Evolutionary conservation across 2,888 invertebrate genomes (phyloP).

Genomic region (Xestia sexstrigata): DNA sequence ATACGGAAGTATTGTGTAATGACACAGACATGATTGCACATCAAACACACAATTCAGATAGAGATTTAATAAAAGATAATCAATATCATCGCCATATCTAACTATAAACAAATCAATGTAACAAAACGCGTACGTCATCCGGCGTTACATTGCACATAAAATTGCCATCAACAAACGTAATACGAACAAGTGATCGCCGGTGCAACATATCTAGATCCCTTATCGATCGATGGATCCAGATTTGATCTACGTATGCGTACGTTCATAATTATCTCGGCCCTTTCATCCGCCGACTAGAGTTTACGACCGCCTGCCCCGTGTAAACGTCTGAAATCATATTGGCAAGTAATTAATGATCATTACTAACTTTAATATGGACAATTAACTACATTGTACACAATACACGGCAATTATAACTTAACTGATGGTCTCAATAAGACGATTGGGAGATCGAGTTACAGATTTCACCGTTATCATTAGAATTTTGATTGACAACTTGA

Average conservation of each 20-base stretch:
- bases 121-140: conserved; percentile 66
- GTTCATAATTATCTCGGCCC: conserved; percentile 88
- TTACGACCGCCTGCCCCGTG: conserved; percentile 85
- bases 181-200: conserved; percentile 77
- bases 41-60: conserved; percentile 48
- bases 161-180: conserved; percentile 79
- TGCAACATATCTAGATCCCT: conserved; percentile 85
- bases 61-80: conserved; percentile 54
- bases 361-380: conserved; percentile 81
- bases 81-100: conserved; percentile 41
- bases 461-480: conserved; percentile 68
- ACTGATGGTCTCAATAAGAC: conserved; percentile 72
- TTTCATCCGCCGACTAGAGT: conserved; percentile 88
- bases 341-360: conserved; percentile 86
- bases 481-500: conserved; percentile 64
- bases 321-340: conserved; percentile 88
- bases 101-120: conserved; percentile 62
- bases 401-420: conserved; percentile 71
- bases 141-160: conserved; percentile 74
- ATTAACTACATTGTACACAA: conserved; percentile 81
- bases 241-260: conserved; percentile 89
- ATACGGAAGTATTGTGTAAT: conserved; percentile 13
- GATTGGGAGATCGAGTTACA: conserved; percentile 66
- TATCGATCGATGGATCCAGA: conserved; percentile 88
- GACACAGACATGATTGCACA: conserved; percentile 17